phyloP scores from a whole-genome alignment of 2,888 invertebrate species.

The Mythimna ferrago region DNA sequence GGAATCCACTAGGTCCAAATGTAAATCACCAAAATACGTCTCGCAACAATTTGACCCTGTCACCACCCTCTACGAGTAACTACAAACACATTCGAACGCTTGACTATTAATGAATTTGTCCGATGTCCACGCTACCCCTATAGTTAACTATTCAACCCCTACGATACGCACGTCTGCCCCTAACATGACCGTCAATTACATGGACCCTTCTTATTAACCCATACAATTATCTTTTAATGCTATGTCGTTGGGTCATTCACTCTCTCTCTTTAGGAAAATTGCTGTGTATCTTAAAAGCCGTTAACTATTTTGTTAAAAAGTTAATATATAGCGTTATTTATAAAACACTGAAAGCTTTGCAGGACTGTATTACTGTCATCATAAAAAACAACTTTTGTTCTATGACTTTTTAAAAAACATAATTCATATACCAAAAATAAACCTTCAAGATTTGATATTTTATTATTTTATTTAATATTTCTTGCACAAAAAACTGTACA shows the following conservation, averaged over 20 bases:
- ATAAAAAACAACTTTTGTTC: too few species aligned
- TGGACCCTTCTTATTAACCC: conserved; percentile 19
- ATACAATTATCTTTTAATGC: conserved; percentile 22
- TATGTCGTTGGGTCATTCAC: conserved; percentile 7
- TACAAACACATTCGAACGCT: conserved; percentile 7
- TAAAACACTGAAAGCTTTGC: too few species aligned
- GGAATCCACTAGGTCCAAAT: too few species aligned
- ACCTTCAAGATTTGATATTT: too few species aligned
- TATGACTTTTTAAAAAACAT: too few species aligned
- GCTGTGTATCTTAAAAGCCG: background rate
- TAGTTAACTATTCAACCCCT: conserved; percentile 22
- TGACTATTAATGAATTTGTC: conserved; percentile 44
- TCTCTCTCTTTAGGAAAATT: background rate
- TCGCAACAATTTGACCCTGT: conserved; percentile 5
- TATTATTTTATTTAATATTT: too few species aligned
- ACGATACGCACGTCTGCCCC: conserved; percentile 17
- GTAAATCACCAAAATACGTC: background rate
- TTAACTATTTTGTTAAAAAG: background rate
- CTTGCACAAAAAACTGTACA: too few species aligned
- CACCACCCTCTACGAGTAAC: background rate
- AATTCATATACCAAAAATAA: too few species aligned
- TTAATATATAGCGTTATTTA: too few species aligned
- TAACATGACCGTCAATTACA: conserved; percentile 12
- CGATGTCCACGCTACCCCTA: conserved; percentile 48
- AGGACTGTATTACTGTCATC: too few species aligned